Evolutionary conservation across 2,113 vertebrate species (phyloP).

Genomic region (Micromys minutus): DNA sequence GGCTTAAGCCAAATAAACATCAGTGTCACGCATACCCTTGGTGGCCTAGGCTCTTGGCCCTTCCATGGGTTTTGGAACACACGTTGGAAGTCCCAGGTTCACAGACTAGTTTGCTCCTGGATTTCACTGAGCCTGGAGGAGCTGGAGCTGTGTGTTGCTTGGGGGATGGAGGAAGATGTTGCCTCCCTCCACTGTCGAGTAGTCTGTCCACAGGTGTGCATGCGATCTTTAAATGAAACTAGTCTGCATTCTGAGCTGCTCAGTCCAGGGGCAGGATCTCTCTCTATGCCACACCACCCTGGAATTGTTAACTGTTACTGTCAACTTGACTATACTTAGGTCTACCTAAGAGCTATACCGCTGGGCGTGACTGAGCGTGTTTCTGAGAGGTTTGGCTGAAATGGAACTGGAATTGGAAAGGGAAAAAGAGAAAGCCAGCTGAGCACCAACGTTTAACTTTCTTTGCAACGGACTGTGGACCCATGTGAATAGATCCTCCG

Average conservation of each 20-base stretch:
- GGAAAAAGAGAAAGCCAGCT: background rate
- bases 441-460: background rate
- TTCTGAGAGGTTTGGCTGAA: background rate
- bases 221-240: background rate
- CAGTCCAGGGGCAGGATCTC: background rate
- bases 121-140: background rate
- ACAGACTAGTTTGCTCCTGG: background rate
- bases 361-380: background rate
- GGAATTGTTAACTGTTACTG: background rate
- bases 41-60: rapidly evolving
- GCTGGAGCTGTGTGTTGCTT: rapidly evolving
- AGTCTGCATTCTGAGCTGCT: background rate
- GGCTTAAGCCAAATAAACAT: background rate
- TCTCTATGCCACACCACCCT: background rate
- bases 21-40: too few species aligned
- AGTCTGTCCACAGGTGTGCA: background rate
- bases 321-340: background rate
- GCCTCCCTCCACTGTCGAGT: background rate
- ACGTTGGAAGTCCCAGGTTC: background rate
- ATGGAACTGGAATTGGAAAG: background rate
- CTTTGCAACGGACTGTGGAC: background rate
- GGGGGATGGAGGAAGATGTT: background rate
- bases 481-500: background rate
- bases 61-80: background rate
- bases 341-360: background rate